Base-by-base conservation (phyloP, 2,797 vertebrate genomes). In the Tiaroga cobitis region DNA sequence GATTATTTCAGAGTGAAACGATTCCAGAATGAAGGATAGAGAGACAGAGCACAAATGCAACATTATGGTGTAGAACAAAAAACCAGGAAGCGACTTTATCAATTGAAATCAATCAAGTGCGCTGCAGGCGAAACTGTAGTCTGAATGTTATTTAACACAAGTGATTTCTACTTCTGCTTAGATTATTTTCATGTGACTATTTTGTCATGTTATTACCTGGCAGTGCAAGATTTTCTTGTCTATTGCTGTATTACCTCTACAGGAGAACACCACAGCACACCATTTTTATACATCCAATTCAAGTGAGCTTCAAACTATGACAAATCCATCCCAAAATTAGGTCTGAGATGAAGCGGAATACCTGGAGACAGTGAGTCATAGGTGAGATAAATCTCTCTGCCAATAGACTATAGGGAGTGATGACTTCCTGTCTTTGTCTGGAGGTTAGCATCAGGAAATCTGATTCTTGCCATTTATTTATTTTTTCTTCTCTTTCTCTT, bases 301-400 rank as follows among this genome's bases (percentile, higher is more conserved):
- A 77, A 70, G 69, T 34, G 54, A 80, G 81, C 85, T 83, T 87
- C 65, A 73, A 86, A 88, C 76, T 78, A 81, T 88, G 87, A 87
- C 83, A 88, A 86, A 88, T 84, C 85, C 73, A 74, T 82, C 81
- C 54, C 87, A 79, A 84, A 87, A 90, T 87, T 75, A 86, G 32
- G 65, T 81, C 56, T 85, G 84, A 88, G 79, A 77, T 86, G 82
- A 86, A 87, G 51, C 49, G 51, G 37, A 84, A 82, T 82, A 86
- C 77, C 85, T 74, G 41, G 68, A 87, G 87, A 87, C 83, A 87
- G 80, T 87, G 89, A 90, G 65, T 90, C 85, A 90, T 86, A 84
- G 87, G 65, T 65, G 78, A 84, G 85, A 88, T 88, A 87, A 88
- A 85, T 89, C 85, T 85, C 74, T 70, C 68, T 87, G 87, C 87